phyloP scores from a whole-genome alignment of 1,140 invertebrate genomes.

The Aphaenogaster floridana region DNA sequence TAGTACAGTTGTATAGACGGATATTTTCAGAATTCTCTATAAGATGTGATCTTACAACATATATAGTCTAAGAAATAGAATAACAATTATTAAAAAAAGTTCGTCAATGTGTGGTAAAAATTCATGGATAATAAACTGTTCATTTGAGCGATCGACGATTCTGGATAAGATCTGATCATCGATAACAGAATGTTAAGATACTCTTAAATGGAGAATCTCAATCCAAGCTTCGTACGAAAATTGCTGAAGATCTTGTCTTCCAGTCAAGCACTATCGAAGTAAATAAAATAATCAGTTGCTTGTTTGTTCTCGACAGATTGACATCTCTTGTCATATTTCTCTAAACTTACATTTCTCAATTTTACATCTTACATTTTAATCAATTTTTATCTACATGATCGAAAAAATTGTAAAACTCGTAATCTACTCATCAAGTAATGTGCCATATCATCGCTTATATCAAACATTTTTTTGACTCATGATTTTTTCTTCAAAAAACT shows the following conservation, averaged over 20 bases:
- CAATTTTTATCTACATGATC: no score
- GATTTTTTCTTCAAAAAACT: no score
- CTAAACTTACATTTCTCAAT: no score
- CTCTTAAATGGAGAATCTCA: not conserved
- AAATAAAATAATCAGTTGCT: not conserved
- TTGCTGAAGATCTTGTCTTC: constrained; percentile 13
- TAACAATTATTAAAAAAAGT: not conserved
- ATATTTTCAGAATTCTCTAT: not conserved
- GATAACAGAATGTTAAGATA: constrained; percentile 5
- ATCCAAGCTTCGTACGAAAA: not conserved
- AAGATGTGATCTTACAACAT: not conserved
- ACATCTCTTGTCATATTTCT: no score
- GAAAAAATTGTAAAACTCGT: no score
- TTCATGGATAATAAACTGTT: not conserved
- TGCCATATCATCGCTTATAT: no score
- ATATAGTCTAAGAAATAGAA: constrained; percentile 11
- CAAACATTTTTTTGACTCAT: no score
- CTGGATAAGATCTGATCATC: not conserved
- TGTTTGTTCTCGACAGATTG: no score
- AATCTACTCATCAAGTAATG: no score
- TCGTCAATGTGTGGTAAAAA: not conserved
- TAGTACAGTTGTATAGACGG: not conserved
- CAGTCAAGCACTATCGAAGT: not conserved
- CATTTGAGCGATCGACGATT: constrained; percentile 4
- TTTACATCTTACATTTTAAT: no score